phyloP scores from a whole-genome alignment of 2,113 vertebrate species.

The Bothrops jararaca region DNA sequence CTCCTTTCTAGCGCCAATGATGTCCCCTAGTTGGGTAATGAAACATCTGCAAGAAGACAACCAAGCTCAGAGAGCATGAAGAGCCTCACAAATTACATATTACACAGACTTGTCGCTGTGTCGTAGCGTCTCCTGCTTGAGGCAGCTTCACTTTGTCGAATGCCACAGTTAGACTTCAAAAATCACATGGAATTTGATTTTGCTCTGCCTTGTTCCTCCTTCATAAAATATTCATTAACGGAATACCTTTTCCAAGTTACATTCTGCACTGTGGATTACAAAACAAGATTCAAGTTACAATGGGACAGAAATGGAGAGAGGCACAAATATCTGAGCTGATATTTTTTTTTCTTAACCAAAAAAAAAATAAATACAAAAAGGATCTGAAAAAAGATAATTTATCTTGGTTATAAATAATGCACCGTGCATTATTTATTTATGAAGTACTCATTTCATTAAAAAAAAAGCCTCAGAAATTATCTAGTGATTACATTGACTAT shows the following conservation, averaged over 20 bases:
- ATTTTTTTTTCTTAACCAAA: background rate
- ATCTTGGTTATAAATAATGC: background rate
- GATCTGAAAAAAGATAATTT: background rate
- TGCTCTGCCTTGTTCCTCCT: background rate
- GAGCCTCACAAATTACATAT: background rate
- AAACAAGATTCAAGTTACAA: background rate
- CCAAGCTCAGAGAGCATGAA: no score
- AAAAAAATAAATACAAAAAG: background rate
- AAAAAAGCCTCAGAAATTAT: background rate
- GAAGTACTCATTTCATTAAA: background rate
- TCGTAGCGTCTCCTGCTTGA: background rate
- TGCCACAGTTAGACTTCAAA: background rate
- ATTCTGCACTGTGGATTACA: background rate
- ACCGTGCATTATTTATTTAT: background rate
- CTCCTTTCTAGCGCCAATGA: no score
- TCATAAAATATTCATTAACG: background rate
- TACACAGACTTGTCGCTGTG: background rate
- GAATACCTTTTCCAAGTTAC: background rate
- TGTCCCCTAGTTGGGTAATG: no score
- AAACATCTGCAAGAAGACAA: no score
- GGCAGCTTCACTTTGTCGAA: background rate
- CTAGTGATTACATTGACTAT: background rate
- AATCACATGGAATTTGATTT: background rate
- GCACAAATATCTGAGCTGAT: background rate
- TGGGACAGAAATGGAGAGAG: background rate